Percentiles rank a stretch among this genome's conserved stretches.
Conservation (phyloP, 2,888 invertebrate species). For the Meta bourneti region DNA sequence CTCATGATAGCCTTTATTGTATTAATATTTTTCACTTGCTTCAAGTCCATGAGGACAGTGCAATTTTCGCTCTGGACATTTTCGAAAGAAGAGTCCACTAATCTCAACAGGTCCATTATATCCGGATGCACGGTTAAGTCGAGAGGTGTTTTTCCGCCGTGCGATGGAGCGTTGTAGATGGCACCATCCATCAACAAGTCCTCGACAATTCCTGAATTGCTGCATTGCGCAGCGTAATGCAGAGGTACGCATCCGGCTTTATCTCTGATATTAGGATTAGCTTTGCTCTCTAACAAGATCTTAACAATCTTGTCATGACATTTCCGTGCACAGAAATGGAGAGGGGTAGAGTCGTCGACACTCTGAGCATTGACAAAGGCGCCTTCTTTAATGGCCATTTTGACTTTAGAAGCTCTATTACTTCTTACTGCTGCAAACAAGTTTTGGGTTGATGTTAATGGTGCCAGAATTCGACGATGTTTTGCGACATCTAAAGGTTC, state of each 20-base stretch:
- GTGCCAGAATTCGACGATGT: neutral
- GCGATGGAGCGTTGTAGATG: slow-evolving; percentile 15
- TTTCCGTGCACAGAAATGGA: slow-evolving; percentile 46
- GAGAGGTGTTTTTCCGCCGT: slow-evolving; percentile 14
- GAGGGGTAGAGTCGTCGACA: neutral
- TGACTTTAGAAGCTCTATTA: neutral
- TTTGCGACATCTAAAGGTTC: neutral
- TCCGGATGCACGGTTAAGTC: slow-evolving; percentile 24
- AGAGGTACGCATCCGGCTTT: slow-evolving; percentile 36
- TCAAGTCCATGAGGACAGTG: slow-evolving; percentile 7
- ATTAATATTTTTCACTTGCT: slow-evolving; percentile 3
- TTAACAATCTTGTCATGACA: slow-evolving; percentile 20
- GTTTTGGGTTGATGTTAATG: slow-evolving; percentile 5
- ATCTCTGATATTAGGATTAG: slow-evolving; percentile 37
- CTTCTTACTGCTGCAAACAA: slow-evolving; percentile 44
- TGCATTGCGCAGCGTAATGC: slow-evolving; percentile 51
- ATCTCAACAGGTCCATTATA: slow-evolving; percentile 12
- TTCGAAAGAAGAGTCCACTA: slow-evolving; percentile 50
- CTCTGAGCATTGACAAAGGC: slow-evolving; percentile 34
- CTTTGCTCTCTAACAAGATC: slow-evolving; percentile 31
- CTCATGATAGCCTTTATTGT: neutral
- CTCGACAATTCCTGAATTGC: slow-evolving; percentile 29
- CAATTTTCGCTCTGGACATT: slow-evolving; percentile 19
- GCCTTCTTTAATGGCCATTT: slow-evolving; percentile 12
- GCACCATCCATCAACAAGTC: slow-evolving; percentile 31